These are phyloP conservation scores for Perizoma flavofasciatum DNA, from an alignment of 2,888 invertebrate species.

Conservation along the genomic window DNA sequence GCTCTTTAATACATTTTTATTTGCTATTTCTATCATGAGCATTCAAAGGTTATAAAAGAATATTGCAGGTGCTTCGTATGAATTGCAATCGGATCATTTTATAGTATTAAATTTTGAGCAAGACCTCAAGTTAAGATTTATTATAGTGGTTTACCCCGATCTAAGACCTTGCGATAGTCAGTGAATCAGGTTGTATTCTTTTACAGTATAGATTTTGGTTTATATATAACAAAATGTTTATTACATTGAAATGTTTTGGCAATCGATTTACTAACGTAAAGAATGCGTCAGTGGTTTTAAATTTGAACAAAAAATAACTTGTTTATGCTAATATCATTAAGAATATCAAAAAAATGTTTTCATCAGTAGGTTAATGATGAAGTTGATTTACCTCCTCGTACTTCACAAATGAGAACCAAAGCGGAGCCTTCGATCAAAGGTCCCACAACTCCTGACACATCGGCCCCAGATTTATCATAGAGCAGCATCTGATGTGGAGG, in stretches of 20 bases:
- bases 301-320: too few species aligned
- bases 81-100: conserved; percentile 24
- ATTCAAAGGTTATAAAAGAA: conserved; percentile 20
- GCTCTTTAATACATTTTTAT: conserved; percentile 16
- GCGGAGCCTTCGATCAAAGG: conserved; percentile 93
- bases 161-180: too few species aligned
- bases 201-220: too few species aligned
- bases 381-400: conserved; percentile 90
- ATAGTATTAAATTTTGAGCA: conserved; percentile 24
- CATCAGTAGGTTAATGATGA: too few species aligned
- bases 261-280: too few species aligned
- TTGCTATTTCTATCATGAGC: conserved; percentile 16
- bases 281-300: too few species aligned
- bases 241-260: too few species aligned
- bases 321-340: too few species aligned
- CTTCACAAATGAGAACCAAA: conserved; percentile 92
- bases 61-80: conserved; percentile 28
- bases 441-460: conserved; percentile 90
- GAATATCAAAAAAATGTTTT: too few species aligned
- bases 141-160: too few species aligned
- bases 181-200: too few species aligned
- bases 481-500: conserved; percentile 94
- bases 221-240: too few species aligned
- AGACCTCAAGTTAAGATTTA: conserved; percentile 9
- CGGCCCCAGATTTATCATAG: conserved; percentile 92